phyloP scores from a whole-genome alignment of 2,888 invertebrate genomes.

The Julus scanicus region DNA sequence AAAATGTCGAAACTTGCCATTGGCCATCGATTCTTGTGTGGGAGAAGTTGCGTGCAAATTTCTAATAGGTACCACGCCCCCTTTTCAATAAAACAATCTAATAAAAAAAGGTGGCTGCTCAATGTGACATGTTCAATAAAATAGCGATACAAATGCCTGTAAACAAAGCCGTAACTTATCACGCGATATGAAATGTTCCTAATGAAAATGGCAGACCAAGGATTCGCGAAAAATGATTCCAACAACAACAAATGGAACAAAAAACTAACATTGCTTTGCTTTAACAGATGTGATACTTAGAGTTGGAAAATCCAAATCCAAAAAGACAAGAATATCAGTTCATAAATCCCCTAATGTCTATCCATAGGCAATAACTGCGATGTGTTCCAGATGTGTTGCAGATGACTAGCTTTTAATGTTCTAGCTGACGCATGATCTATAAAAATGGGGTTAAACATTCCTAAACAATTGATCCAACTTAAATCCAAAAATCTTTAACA shows the following conservation, averaged over 20 bases:
- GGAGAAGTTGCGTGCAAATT: neutral
- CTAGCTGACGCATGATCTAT: neutral
- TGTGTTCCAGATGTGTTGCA: neutral
- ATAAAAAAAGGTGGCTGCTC: conserved; percentile 7
- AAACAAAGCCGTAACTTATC: neutral
- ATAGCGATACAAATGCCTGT: neutral
- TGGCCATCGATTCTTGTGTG: neutral
- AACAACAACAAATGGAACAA: neutral
- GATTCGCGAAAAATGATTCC: neutral
- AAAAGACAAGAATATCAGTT: neutral
- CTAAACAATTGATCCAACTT: too few species aligned
- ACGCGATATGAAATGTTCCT: neutral
- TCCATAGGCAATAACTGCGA: neutral
- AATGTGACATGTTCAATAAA: conserved; percentile 33
- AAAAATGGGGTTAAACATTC: too few species aligned
- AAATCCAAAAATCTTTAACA: too few species aligned
- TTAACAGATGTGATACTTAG: neutral
- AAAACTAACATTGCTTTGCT: neutral
- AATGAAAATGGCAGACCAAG: neutral
- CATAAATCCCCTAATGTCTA: neutral
- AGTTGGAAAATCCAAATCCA: neutral
- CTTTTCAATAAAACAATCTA: conserved; percentile 1
- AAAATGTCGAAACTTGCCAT: neutral
- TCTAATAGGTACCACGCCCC: neutral
- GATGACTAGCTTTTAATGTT: neutral